A percentile compares a stretch with the other conserved stretches of the same genome.
These are phyloP conservation scores for Spisula subtruncata DNA, from an alignment of 2,888 invertebrate species.

Conservation along the genomic window DNA sequence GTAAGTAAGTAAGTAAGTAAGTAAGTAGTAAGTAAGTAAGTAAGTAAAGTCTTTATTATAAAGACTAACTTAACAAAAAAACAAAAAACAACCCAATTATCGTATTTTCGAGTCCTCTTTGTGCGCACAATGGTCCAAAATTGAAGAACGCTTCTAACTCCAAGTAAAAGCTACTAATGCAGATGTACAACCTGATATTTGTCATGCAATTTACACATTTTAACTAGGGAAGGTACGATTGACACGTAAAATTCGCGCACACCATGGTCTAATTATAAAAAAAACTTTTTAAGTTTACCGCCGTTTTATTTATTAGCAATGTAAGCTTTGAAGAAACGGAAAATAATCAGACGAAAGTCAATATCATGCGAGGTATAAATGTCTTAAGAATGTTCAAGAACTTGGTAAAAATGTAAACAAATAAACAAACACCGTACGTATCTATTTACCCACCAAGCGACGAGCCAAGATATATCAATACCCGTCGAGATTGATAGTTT, in stretches of 20 bases:
- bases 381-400: background rate
- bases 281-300: background rate
- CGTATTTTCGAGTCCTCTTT: no score
- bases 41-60: no score
- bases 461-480: background rate
- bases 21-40: no score
- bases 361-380: background rate
- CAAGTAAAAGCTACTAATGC: no score
- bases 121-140: no score
- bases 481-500: background rate
- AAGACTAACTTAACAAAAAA: no score
- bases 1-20: no score
- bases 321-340: background rate
- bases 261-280: background rate
- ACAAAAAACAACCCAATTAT: no score
- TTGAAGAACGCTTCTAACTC: no score
- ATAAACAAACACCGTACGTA: background rate
- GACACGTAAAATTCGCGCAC: background rate
- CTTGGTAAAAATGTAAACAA: constrained; percentile 19
- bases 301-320: background rate
- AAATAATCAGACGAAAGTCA: background rate
- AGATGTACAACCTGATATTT: no score
- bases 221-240: background rate
- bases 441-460: background rate
- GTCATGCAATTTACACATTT: no score